phyloP scores from a whole-genome alignment of 2,888 invertebrate species.

The Sarcophaga caerulescens region DNA sequence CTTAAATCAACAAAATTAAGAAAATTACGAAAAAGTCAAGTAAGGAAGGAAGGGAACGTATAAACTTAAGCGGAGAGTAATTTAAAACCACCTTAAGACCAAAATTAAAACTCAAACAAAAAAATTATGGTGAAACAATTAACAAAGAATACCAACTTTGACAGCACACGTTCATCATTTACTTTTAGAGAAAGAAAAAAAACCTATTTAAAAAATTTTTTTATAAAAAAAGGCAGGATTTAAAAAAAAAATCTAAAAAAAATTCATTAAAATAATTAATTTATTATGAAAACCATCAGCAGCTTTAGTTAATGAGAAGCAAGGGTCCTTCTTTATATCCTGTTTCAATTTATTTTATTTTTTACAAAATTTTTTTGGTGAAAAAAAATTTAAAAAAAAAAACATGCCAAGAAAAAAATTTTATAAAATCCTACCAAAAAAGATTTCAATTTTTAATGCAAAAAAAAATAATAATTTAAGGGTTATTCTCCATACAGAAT shows the following conservation, averaged over 20 bases:
- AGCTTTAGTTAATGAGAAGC: constrained; percentile 65
- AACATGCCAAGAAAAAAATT: no score
- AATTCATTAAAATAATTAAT: constrained; percentile 70
- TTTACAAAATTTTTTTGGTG: no score
- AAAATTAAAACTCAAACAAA: constrained; percentile 51
- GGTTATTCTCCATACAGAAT: no score
- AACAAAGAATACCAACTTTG: constrained; percentile 49
- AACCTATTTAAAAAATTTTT: no score
- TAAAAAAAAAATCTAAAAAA: constrained; percentile 39
- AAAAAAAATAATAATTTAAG: no score
- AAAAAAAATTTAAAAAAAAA: no score
- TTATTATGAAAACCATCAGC: constrained; percentile 69
- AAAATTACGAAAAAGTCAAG: constrained; percentile 54
- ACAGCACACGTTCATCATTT: constrained; percentile 65
- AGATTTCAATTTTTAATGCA: no score
- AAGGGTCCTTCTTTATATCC: no score
- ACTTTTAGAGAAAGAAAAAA: constrained; percentile 21
- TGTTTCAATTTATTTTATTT: no score
- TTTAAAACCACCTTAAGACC: constrained; percentile 64
- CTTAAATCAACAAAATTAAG: constrained; percentile 52
- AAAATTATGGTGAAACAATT: constrained; percentile 7
- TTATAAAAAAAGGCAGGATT: no score
- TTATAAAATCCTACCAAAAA: no score
- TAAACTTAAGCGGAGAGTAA: constrained; percentile 11
- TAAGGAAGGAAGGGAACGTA: constrained; percentile 31